Percentiles rank a stretch among this genome's conserved stretches.
These are phyloP conservation scores for Muscina levida DNA, from an alignment of 2,888 invertebrate genomes.

Conservation along the genomic window DNA sequence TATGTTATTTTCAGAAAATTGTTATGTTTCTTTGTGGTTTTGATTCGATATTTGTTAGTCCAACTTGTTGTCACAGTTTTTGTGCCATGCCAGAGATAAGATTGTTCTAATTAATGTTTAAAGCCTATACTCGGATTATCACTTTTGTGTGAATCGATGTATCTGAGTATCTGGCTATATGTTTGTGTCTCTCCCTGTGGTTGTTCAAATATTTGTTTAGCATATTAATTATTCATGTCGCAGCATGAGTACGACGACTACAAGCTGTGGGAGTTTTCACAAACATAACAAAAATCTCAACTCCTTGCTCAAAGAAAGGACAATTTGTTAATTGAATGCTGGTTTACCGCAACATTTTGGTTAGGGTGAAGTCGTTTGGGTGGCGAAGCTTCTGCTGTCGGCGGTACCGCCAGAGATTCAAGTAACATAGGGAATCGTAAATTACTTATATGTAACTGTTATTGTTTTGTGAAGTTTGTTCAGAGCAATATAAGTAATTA, in stretches of 20 bases:
- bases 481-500: conserved; percentile 37
- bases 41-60: neutral
- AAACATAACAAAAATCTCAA: neutral
- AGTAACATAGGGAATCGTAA: neutral
- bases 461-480: conserved; percentile 46
- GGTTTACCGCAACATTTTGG: conserved; percentile 5
- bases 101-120: conserved; percentile 76
- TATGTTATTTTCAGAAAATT: conserved; percentile 46
- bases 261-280: neutral
- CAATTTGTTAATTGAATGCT: conserved; percentile 33
- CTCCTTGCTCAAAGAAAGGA: neutral
- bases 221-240: conserved; percentile 56
- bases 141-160: conserved; percentile 38
- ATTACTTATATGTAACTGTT: neutral
- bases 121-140: conserved; percentile 68
- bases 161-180: neutral
- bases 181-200: neutral
- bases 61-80: conserved; percentile 40
- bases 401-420: neutral
- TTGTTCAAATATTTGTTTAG: conserved; percentile 53
- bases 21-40: conserved; percentile 42
- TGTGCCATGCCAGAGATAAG: conserved; percentile 64
- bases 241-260: neutral
- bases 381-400: neutral
- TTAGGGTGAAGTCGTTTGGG: neutral